Base-by-base conservation (phyloP, 2,113 vertebrate genomes). In the Sapajus apella region DNA sequence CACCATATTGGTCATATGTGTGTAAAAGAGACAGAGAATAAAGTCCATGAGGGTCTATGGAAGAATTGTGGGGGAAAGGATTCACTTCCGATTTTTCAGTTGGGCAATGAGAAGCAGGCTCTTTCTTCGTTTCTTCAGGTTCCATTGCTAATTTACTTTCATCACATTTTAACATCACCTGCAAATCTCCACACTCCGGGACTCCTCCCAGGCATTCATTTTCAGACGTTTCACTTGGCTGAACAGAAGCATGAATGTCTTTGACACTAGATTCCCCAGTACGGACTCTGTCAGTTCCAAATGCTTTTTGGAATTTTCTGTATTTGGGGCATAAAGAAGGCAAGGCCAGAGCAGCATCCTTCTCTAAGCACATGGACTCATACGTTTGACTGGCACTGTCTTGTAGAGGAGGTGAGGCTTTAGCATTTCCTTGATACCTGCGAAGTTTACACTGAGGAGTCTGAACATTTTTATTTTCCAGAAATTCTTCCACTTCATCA, bases 241-340 rank as follows among this genome's bases (percentile, higher is more conserved):
- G 96, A 64, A 98, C 97, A 91, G 99, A 85, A 91, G 98, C 94
- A 27, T 98, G 98, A 95, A 96, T 35, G 0, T 99, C 98, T 89
- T 98, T 97, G 98, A 99, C 98, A 94, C 98, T 98, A 12, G 99
- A 98, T 94, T 99, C 99, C 94, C 98, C 98, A 95, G 99, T 77
- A 81, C 98, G 99, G 91, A 99, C 98, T 98, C 98, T 98, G 90
- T 99, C 99, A 25, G 98, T 99, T 92, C 98, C 98, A 88, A 98
- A 98, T 40, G 98, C 99, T 8, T 98, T 98, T 94, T 99, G 99
- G 97, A 99, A 99, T 86, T 99, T 99, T 76, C 98, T 97, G 55
- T 98, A 99, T 77, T 99, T 99, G 72, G 99, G 98, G 94, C 99
- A 99, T 5, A 98, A 98, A 20, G 98, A 98, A 5, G 99, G 97